These are phyloP conservation scores for Heterodera schachtii DNA, from an alignment of 1,140 invertebrate species.

Conservation along the genomic window DNA sequence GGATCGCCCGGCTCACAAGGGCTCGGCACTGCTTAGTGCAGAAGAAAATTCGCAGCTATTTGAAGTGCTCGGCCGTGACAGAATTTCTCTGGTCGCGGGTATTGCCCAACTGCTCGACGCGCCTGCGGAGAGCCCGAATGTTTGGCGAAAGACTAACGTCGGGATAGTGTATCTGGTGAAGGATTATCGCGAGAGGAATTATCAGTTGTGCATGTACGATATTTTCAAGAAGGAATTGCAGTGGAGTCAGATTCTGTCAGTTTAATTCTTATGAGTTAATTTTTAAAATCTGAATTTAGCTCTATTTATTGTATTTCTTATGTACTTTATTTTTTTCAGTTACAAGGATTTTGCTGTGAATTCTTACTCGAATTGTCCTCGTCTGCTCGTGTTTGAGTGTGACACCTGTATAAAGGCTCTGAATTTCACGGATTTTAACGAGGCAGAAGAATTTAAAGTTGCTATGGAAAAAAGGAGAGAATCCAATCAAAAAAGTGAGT, in stretches of 20 bases:
- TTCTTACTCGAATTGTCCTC: conserved; percentile 41
- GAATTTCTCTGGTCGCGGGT: conserved; percentile 35
- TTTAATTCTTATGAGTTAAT: conserved; percentile 20
- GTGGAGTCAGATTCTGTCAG: conserved; percentile 41
- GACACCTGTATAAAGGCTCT: conserved; percentile 35
- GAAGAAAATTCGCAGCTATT: conserved; percentile 37
- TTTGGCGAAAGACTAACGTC: conserved; percentile 25
- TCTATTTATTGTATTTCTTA: conserved; percentile 8
- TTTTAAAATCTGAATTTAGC: neutral
- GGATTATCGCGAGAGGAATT: conserved; percentile 37
- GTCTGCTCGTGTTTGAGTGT: conserved; percentile 35
- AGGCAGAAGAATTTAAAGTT: conserved; percentile 37
- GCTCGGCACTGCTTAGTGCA: conserved; percentile 29
- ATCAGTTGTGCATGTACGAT: conserved; percentile 34
- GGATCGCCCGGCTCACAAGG: conserved; percentile 28
- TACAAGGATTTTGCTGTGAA: conserved; percentile 40
- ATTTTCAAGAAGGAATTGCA: conserved; percentile 34
- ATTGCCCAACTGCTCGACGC: conserved; percentile 36
- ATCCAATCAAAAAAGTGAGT: conserved; percentile 37
- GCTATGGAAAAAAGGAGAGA: conserved; percentile 21
- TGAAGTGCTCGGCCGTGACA: conserved; percentile 22
- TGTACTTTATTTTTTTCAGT: conserved; percentile 14
- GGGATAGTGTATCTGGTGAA: conserved; percentile 31
- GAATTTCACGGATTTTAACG: conserved; percentile 37
- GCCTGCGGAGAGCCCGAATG: neutral